Base-by-base conservation (phyloP, 2,113 vertebrate species). In the Entomyzon cyanotis region DNA sequence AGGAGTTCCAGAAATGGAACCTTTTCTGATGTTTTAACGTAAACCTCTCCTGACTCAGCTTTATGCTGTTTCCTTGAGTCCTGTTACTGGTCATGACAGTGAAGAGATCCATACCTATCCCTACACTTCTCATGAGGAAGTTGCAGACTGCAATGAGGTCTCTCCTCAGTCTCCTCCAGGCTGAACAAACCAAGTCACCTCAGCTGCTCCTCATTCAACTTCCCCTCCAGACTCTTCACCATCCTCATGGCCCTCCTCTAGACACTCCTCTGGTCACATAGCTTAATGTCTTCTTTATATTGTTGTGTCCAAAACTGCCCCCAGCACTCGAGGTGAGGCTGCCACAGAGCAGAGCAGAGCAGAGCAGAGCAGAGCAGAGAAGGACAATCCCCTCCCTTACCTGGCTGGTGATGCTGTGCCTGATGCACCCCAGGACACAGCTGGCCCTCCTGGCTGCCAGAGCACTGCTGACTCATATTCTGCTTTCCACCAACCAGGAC, bases 251-350 rank as follows among this genome's bases (percentile, higher is more conserved):
- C 3, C 13, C 17, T 60, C 11, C n/a, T 41, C 68, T 47, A 65
- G 30, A 53, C 12, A 3, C 5, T 46, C 39, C 39, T 39, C 39
- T 39, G 39, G 39, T 10, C 39, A 39, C 11, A 10, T 11, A 68
- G n/a, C 11, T 82, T 82, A 30, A 30, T n/a, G 10, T 46, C 20
- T 60, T 35, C 46, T 20, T 44, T n/a, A 15, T 46, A 11, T 18
- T 60, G 44, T 4, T 0, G n/a, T 31, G 13, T 6, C 53, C 53
- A 15, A 60, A 82, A 20, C 24, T n/a, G 3, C 9, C 0, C 28
- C 8, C 53, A 52, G 4, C 0, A 52, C 24, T 7, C 0, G 0
- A 60, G 13, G 24, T 46, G n/a, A 60, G 39, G 27, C 27, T 0
- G 0, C 16, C 10, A 19, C 52, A 39, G 39, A 39, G 39, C 39